Evolutionary conservation across 2,113 vertebrate species (phyloP).

Genomic region (Cyanistes caeruleus): DNA sequence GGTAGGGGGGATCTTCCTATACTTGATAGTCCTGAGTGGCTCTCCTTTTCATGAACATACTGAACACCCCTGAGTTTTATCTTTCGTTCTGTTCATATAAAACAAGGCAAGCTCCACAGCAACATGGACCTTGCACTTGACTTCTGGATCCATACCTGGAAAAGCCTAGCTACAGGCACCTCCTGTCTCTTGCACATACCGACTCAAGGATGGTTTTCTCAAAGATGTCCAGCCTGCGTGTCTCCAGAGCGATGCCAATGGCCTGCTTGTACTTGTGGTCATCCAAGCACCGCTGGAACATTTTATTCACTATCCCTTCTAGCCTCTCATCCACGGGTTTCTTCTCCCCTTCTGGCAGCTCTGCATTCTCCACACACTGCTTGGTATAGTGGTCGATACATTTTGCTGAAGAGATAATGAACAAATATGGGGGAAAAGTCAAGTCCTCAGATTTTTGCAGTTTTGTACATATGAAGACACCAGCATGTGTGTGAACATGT

Average conservation of each 20-base stretch:
- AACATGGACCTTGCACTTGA: neutral
- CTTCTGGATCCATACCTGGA: neutral
- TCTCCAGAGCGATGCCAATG: conserved; percentile 95
- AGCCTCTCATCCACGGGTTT: conserved; percentile 92
- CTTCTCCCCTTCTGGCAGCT: conserved; percentile 91
- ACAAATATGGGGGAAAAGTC: neutral
- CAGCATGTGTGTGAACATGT: neutral
- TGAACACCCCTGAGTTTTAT: neutral
- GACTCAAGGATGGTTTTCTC: conserved; percentile 94
- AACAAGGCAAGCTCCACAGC: neutral
- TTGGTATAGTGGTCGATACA: conserved; percentile 99
- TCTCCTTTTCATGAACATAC: neutral
- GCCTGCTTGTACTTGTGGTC: conserved; percentile 99
- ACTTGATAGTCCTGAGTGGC: neutral
- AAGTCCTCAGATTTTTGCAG: neutral
- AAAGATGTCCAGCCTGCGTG: conserved; percentile 92
- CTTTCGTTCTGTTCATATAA: neutral
- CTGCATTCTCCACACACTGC: conserved; percentile 94
- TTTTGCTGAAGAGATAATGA: conserved; percentile 82
- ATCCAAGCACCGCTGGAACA: conserved; percentile 96
- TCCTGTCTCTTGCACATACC: conserved; percentile 65
- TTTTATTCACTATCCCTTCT: conserved; percentile 98
- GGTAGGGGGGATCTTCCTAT: neutral
- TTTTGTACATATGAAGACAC: neutral
- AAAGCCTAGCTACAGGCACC: neutral